Evolutionary conservation across 2,888 invertebrate genomes (phyloP).

Genomic region (Ennomos erosarius): DNA sequence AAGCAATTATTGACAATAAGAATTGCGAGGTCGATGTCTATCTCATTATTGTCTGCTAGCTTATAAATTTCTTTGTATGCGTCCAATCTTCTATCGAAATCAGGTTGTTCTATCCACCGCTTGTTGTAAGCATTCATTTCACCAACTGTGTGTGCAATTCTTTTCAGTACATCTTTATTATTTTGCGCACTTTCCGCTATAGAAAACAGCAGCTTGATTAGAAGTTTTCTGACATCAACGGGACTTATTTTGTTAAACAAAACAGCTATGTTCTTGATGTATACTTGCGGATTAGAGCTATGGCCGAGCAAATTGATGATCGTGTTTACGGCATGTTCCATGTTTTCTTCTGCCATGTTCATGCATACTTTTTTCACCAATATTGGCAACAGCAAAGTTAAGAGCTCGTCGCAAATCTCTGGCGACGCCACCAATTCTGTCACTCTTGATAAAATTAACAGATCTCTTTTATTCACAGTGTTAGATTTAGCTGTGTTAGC

Average conservation of each 20-base stretch:
- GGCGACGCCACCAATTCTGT: conserved; percentile 90
- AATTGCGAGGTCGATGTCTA: conserved; percentile 88
- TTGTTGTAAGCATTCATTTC: conserved; percentile 95
- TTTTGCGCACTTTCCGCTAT: conserved; percentile 79
- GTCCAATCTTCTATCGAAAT: conserved; percentile 92
- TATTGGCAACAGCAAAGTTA: conserved; percentile 90
- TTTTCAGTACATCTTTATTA: conserved; percentile 74
- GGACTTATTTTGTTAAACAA: conserved; percentile 89
- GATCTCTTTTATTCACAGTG: conserved; percentile 88
- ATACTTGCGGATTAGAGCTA: conserved; percentile 86
- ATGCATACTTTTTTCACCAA: conserved; percentile 87
- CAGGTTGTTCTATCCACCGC: conserved; percentile 97
- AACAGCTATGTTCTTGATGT: conserved; percentile 89
- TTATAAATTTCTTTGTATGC: conserved; percentile 89
- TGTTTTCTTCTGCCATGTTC: conserved; percentile 88
- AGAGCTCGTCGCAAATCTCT: conserved; percentile 87
- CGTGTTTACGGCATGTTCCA: conserved; percentile 89
- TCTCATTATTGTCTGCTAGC: conserved; percentile 73
- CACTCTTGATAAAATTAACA: conserved; percentile 90
- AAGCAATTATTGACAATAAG: conserved; percentile 93
- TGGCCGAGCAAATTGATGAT: conserved; percentile 90
- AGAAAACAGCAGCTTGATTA: conserved; percentile 86
- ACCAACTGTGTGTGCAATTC: conserved; percentile 82
- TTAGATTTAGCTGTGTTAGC: conserved; percentile 84
- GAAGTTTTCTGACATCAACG: conserved; percentile 88